These are phyloP conservation scores for Pomacea canaliculata DNA, from an alignment of 2,888 invertebrate genomes.

Conservation along the genomic window DNA sequence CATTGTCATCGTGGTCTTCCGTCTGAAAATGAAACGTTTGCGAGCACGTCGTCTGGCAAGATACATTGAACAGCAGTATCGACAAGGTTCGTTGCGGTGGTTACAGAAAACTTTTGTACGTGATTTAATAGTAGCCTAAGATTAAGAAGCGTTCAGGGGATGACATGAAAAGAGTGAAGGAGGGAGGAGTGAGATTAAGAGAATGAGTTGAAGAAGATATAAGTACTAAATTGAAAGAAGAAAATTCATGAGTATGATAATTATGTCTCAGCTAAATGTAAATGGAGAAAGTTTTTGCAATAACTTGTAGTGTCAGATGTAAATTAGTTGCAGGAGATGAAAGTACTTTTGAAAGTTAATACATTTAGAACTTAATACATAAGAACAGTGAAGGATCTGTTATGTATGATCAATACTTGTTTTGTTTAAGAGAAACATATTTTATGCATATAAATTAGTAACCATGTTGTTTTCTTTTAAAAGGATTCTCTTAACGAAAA, in stretches of 20 bases:
- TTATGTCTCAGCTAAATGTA: no score
- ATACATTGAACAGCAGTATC: slow-evolving; percentile 34
- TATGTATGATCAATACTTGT: not conserved
- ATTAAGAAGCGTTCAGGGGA: no score
- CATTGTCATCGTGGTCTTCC: slow-evolving; percentile 57
- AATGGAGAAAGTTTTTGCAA: no score
- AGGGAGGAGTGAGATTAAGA: no score
- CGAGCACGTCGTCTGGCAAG: slow-evolving; percentile 42
- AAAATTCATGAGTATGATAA: no score
- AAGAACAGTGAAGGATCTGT: not conserved
- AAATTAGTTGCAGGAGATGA: not conserved
- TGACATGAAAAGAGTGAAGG: no score
- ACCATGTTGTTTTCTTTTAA: not conserved
- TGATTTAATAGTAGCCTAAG: no score
- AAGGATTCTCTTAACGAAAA: not conserved
- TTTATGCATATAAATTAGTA: not conserved
- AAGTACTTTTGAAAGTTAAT: not conserved
- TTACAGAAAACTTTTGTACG: not conserved
- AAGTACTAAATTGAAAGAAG: no score
- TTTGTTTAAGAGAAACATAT: not conserved
- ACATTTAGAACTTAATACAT: not conserved
- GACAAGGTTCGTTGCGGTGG: slow-evolving; percentile 21
- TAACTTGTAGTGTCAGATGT: no score
- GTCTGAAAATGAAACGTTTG: slow-evolving; percentile 58
- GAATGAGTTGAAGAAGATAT: no score